A percentile compares a stretch with the other conserved stretches of the same genome.
Evolutionary conservation across 1,140 invertebrate genomes (phyloP).

Genomic region (Zaprionus lachaisei): DNA sequence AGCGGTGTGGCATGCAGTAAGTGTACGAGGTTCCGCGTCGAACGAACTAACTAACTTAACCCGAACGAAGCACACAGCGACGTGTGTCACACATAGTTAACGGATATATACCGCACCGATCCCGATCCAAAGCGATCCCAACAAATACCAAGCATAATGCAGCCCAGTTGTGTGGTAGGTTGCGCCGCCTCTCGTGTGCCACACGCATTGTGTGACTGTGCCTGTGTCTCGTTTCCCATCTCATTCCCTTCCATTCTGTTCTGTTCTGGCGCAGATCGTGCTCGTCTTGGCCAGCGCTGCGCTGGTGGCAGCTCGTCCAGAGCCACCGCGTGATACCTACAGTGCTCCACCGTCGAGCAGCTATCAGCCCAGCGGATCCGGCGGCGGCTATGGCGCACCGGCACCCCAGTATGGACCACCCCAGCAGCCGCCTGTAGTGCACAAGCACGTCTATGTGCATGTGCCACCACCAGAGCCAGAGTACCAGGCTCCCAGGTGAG

Average conservation of each 20-base stretch:
- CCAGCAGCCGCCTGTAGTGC: conserved; percentile 89
- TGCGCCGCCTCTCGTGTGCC: conserved; percentile 13
- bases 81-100: conserved; percentile 1
- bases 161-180: conserved; percentile 83
- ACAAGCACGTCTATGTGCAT: conserved; percentile 94
- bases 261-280: conserved; percentile 64
- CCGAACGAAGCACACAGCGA: conserved; percentile 12
- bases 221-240: background rate
- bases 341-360: conserved; percentile 75
- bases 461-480: conserved; percentile 93
- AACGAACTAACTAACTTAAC: conserved; percentile 60
- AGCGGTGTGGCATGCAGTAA: conserved; percentile 80
- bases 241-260: conserved; percentile 10
- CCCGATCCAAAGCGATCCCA: conserved; percentile 2
- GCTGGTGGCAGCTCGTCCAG: conserved; percentile 74
- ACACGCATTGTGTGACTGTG: background rate
- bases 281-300: conserved; percentile 67
- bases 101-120: conserved; percentile 30
- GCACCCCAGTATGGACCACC: conserved; percentile 90
- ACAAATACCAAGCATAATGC: conserved; percentile 58
- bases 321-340: conserved; percentile 81
- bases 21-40: conserved; percentile 78
- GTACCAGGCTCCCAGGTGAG: conserved; percentile 87
- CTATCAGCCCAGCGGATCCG: conserved; percentile 72
- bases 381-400: conserved; percentile 85